phyloP scores from a whole-genome alignment of 2,888 invertebrate genomes.

The Tetragonisca angustula region DNA sequence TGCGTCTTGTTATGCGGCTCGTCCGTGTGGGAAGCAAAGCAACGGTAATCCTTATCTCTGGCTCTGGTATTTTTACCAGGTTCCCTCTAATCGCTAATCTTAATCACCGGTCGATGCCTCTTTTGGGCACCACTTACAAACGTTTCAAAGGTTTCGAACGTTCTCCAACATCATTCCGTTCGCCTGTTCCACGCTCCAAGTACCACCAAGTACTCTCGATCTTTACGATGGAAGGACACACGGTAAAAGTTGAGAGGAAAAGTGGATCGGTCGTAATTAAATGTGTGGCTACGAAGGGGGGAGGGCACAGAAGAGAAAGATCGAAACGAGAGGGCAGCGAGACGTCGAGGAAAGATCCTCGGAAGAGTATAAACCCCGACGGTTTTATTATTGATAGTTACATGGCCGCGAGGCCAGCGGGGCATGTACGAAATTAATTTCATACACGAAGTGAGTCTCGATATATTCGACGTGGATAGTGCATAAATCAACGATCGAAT shows the following conservation, averaged over 20 bases:
- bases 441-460: constrained; percentile 77
- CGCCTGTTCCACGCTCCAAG: background rate
- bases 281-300: constrained; percentile 7
- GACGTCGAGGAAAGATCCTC: constrained; percentile 42
- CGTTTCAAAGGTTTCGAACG: background rate
- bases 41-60: constrained; percentile 48
- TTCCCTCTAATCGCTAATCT: constrained; percentile 49
- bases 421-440: constrained; percentile 82
- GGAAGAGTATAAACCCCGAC: constrained; percentile 51
- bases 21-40: constrained; percentile 32
- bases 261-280: background rate
- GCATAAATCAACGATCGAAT: constrained; percentile 82
- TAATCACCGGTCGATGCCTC: constrained; percentile 36
- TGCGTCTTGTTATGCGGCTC: constrained; percentile 3
- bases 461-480: constrained; percentile 79
- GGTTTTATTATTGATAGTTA: constrained; percentile 82
- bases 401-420: constrained; percentile 79
- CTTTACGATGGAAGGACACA: background rate
- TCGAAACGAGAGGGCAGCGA: constrained; percentile 11
- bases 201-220: background rate
- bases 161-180: background rate
- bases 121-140: constrained; percentile 14
- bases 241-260: background rate
- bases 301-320: constrained; percentile 9
- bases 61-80: constrained; percentile 33